Evolutionary conservation across 1,140 invertebrate species (phyloP).

Genomic region (Zaprionus ghesquierei): DNA sequence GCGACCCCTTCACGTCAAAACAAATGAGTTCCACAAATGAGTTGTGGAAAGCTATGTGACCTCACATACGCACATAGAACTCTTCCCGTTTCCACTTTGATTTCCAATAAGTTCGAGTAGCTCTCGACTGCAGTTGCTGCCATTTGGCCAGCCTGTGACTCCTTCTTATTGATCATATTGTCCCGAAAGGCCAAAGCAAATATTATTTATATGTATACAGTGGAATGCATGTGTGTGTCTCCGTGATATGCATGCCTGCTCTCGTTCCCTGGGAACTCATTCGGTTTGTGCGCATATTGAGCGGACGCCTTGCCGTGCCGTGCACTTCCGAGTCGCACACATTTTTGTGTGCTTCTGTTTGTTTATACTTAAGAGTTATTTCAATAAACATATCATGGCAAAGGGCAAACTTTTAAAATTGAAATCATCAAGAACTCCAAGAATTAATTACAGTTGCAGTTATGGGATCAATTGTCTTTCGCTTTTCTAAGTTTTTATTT

Average conservation of each 20-base stretch:
- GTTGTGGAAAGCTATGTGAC: conserved; percentile 46
- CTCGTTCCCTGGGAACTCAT: conserved; percentile 68
- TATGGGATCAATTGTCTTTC: background rate
- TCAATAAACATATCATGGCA: conserved; percentile 62
- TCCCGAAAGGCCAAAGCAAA: conserved; percentile 48
- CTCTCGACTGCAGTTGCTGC: conserved; percentile 46
- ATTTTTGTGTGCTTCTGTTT: conserved; percentile 56
- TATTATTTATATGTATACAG: conserved; percentile 36
- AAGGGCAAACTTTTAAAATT: conserved; percentile 64
- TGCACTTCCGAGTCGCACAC: conserved; percentile 56
- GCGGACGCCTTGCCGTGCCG: conserved; percentile 22
- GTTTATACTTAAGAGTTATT: conserved; percentile 67
- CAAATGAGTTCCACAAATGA: conserved; percentile 60
- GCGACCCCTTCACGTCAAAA: conserved; percentile 45
- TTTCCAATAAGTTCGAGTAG: background rate
- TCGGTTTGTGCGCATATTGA: conserved; percentile 56
- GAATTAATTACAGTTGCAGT: conserved; percentile 9
- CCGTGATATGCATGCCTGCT: background rate
- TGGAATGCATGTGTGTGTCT: background rate
- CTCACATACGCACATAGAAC: too few relatives aligned
- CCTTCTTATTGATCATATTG: conserved; percentile 37
- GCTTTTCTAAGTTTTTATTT: background rate
- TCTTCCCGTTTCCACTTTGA: background rate
- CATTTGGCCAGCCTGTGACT: conserved; percentile 49
- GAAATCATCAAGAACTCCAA: conserved; percentile 19